A percentile compares a stretch with the other conserved stretches of the same genome.
Evolutionary conservation across 2,888 invertebrate species (phyloP).

Genomic region (Lepas anatifera): DNA sequence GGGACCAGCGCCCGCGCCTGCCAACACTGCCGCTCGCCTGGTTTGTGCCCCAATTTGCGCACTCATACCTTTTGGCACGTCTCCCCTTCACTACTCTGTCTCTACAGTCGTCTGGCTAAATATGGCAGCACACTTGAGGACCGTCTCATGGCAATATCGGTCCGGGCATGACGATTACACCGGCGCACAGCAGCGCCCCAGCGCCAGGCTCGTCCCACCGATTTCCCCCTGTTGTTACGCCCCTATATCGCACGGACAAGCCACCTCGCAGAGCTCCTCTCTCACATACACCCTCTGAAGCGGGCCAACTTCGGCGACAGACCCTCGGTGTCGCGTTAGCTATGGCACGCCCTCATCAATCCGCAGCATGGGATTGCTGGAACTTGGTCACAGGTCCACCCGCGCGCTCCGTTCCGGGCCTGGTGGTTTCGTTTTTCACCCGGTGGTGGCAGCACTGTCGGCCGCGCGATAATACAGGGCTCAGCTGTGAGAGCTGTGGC

Average conservation of each 20-base stretch:
- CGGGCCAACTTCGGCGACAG: too few species aligned
- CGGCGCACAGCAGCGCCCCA: not conserved
- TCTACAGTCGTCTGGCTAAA: too few species aligned
- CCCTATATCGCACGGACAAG: too few species aligned
- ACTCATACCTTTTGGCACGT: slow-evolving; percentile 4
- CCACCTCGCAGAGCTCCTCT: too few species aligned
- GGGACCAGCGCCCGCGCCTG: not conserved
- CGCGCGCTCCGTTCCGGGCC: not conserved
- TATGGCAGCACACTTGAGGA: too few species aligned
- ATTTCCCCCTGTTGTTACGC: too few species aligned
- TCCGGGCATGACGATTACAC: not conserved
- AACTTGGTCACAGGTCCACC: not conserved
- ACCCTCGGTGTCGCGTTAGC: too few species aligned
- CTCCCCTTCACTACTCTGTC: not conserved
- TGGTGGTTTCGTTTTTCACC: not conserved
- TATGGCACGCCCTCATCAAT: too few species aligned
- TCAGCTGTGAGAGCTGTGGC: not conserved
- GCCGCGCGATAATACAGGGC: not conserved
- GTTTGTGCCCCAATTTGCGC: not conserved
- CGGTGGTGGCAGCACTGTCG: not conserved
- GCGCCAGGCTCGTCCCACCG: not conserved
- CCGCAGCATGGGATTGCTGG: too few species aligned
- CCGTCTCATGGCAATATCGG: not conserved
- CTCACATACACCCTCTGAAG: too few species aligned
- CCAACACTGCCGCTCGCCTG: not conserved